phyloP scores from a whole-genome alignment of 2,113 vertebrate species.

The Colistium nudipinnis region DNA sequence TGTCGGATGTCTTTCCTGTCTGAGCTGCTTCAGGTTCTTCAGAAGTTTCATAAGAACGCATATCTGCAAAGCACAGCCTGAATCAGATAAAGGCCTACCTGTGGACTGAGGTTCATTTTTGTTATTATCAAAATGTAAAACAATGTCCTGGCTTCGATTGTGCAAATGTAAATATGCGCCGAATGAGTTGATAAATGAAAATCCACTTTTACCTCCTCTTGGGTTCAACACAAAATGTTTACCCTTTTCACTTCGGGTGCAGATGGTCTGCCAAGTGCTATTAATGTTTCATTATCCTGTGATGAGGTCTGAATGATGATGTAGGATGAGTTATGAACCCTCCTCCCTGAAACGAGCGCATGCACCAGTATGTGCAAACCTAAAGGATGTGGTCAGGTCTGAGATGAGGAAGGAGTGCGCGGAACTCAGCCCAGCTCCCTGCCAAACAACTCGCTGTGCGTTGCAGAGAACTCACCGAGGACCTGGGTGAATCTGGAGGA shows the following conservation, averaged over 20 bases:
- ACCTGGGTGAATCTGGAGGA: slow-evolving; percentile 7
- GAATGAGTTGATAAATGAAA: no score
- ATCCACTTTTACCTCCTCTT: neutral
- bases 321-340: slow-evolving; percentile 7
- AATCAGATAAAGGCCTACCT: slow-evolving; percentile 15
- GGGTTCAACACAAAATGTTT: no score
- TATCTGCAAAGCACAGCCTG: slow-evolving; percentile 36
- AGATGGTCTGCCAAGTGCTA: fast-evolving
- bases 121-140: no score
- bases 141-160: no score
- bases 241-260: no score
- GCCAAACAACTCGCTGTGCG: slow-evolving; percentile 24
- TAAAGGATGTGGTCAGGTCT: slow-evolving; percentile 82
- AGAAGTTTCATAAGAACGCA: slow-evolving; percentile 28
- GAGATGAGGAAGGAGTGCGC: slow-evolving; percentile 72
- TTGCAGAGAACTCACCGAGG: neutral
- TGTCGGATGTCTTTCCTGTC: slow-evolving; percentile 20
- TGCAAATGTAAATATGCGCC: no score
- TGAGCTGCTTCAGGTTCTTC: slow-evolving; percentile 16
- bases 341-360: slow-evolving; percentile 41
- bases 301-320: neutral
- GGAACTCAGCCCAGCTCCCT: slow-evolving; percentile 39
- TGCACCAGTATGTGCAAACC: slow-evolving; percentile 55
- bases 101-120: no score
- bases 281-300: neutral